Conservation (phyloP, 2,113 vertebrate genomes). For the Dinomys branickii region DNA sequence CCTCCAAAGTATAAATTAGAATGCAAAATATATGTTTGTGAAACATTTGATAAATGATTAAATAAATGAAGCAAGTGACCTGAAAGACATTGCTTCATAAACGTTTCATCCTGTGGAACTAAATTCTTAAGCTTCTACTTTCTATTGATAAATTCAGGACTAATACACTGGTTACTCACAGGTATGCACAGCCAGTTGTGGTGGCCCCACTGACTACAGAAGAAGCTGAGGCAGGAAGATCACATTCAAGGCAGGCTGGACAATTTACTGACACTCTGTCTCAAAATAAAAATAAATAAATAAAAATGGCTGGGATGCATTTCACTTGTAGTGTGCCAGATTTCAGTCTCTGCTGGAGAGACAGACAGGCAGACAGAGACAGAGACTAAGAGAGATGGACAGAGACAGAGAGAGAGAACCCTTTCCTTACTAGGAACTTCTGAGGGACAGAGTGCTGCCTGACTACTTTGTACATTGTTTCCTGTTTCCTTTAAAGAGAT, state of each 20-base stretch:
- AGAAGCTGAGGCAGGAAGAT: neutral
- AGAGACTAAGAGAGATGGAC: neutral
- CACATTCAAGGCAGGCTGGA: neutral
- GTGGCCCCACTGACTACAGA: too few species aligned
- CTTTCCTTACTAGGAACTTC: neutral
- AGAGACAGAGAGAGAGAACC: neutral
- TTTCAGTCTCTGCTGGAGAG: neutral
- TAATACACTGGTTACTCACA: neutral
- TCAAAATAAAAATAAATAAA: neutral
- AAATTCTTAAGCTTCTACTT: neutral
- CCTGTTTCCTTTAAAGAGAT: constrained; percentile 17
- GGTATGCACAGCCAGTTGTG: neutral
- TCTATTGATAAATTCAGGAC: neutral
- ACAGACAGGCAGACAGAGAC: neutral
- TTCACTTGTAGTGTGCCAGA: neutral
- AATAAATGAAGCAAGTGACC: neutral
- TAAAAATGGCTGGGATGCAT: neutral
- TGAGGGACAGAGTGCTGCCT: neutral
- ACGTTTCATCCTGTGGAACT: neutral
- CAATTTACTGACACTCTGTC: neutral
- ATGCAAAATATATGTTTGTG: neutral
- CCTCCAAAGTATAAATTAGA: neutral
- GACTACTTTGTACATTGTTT: neutral
- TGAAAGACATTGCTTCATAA: neutral
- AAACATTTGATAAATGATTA: constrained; percentile 28